Conservation (phyloP, 2,797 vertebrate genomes). For the Myripristis jacobus region DNA sequence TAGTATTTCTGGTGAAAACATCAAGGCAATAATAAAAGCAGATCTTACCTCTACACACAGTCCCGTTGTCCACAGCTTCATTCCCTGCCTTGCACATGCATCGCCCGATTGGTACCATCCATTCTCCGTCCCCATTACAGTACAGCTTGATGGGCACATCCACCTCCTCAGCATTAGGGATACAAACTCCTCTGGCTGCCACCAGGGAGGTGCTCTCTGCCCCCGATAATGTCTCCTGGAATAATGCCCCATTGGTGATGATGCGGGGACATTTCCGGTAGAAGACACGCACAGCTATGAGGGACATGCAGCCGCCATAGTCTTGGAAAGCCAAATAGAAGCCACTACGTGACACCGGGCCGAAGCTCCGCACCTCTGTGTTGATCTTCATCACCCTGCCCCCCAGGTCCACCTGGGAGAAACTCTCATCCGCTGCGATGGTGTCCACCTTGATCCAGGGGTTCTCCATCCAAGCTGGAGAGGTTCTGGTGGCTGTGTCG, state of each 20-base stretch:
- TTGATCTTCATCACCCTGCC: constrained; percentile 99
- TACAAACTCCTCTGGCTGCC: constrained; percentile 92
- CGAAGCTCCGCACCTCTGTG: constrained; percentile 96
- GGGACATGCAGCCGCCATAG: constrained; percentile 98
- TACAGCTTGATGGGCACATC: constrained; percentile 98
- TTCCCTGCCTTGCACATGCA: constrained; percentile 97
- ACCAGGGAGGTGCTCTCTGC: constrained; percentile 97
- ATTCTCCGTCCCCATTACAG: constrained; percentile 98
- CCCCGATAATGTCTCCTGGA: constrained; percentile 96
- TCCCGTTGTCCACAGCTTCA: constrained; percentile 94
- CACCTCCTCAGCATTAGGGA: constrained; percentile 96
- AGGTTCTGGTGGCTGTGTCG: constrained; percentile 91
- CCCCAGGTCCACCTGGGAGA: constrained; percentile 97
- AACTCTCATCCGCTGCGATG: constrained; percentile 96
- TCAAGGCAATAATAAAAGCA: neutral
- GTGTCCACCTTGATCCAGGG: constrained; percentile 99
- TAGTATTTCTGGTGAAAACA: constrained; percentile 21
- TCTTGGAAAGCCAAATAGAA: constrained; percentile 99
- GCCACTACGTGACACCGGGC: constrained; percentile 93
- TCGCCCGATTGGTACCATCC: constrained; percentile 98
- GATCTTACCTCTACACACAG: constrained; percentile 92
- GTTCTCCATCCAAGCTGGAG: constrained; percentile 98
- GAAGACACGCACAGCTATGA: constrained; percentile 95
- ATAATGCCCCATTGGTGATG: constrained; percentile 93
- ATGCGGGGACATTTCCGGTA: constrained; percentile 95